phyloP scores from a whole-genome alignment of 2,113 vertebrate species.

The Sialia sialis region DNA sequence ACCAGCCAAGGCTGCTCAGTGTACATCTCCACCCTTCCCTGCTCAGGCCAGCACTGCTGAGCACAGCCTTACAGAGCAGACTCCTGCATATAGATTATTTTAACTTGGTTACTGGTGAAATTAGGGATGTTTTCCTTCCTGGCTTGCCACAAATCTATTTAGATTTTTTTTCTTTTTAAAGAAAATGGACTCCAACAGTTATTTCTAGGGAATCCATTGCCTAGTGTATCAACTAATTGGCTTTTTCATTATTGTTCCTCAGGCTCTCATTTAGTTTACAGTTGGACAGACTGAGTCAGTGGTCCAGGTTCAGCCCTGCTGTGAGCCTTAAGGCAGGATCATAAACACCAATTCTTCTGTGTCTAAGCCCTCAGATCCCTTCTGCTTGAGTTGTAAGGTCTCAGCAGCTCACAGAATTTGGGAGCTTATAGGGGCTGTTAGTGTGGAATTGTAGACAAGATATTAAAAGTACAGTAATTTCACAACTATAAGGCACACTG shows the following conservation, averaged over 20 bases:
- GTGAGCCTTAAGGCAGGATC: not conserved
- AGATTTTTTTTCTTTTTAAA: not conserved
- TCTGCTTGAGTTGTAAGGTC: not conserved
- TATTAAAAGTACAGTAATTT: not conserved
- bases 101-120: not conserved
- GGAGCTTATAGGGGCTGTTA: not conserved
- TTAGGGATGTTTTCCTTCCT: not conserved
- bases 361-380: not conserved
- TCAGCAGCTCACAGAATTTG: not conserved
- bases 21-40: not conserved
- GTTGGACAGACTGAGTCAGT: not conserved
- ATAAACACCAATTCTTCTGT: not conserved
- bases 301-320: not conserved
- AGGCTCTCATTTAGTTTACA: not conserved
- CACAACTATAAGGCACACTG: too few relatives aligned
- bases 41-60: not conserved
- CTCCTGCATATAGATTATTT: not conserved
- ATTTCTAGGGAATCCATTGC: not conserved
- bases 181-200: not conserved
- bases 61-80: not conserved
- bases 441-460: not conserved
- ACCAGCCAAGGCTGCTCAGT: not conserved
- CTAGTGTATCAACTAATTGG: not conserved
- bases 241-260: not conserved
- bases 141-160: not conserved